Base-by-base conservation (phyloP, 2,113 vertebrate genomes). In the Ceyx melanurus region DNA sequence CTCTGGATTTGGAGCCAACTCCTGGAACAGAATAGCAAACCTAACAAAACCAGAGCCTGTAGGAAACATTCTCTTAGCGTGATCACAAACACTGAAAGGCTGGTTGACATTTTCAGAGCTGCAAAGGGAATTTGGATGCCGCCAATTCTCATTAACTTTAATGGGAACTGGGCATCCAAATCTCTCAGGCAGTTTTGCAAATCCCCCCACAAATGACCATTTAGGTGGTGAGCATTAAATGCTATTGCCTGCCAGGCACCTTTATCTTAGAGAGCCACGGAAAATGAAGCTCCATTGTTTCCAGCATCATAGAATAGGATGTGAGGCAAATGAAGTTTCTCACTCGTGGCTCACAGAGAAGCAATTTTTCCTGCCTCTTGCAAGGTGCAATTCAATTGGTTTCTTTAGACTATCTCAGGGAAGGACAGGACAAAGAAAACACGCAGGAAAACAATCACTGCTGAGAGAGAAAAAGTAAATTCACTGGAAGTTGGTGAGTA, bases 71-170 rank as follows among this genome's bases (percentile, higher is more conserved):
- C 83, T 86, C 86, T 89, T 85, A 96, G 77, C 79, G 90, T 77
- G 88, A 94, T 95, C 94, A 95, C 96, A 93, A 95, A 95, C 85
- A 88, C 82, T 94, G 86, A 88, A 90, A 92, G 86, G 66, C 90
- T 82, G 83, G 90, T 90, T 96, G 96, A 94, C 90, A 96, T 96
- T 96, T 96, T 88, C 96, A 95, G 86, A 96, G 86, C 94, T 92
- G 94, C 90, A 96, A 91, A 88, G 94, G 92, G 93, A 93, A 93
- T 96, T 93, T 93, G 92, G 93, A 90, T 92, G 90, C 88, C n/a
- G 78, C 89, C 94, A 96, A 70, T 95, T 96, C 95, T 95, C 92
- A 92, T 96, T 95, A 95, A 93, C 91, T 96, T 95, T 95, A 94
- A 95, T 94, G 86, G 92, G 86, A 96, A 95, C 89, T 89, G 92